Evolutionary conservation across 1,140 invertebrate genomes (phyloP), one percentile per base, ranked within the genome.

Genomic region (Atopsyche davidsoni): DNA sequence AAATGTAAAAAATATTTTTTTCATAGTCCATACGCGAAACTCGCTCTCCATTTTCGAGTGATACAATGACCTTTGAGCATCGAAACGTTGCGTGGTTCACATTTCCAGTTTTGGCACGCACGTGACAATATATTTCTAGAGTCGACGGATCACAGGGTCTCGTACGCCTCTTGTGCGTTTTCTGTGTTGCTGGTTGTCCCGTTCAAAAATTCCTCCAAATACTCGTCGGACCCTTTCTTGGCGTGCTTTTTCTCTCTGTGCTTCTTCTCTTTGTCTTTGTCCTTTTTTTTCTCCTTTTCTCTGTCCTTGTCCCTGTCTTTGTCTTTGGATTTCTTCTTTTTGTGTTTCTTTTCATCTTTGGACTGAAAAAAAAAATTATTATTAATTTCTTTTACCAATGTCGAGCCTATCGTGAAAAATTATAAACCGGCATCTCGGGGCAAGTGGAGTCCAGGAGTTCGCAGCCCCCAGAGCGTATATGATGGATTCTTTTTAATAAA

Each of bases 281-380:
- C 40, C 28, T 49, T 54, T n/a, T 46, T 28, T 28, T 39, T 43
- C 17, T 46, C 39, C 16, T 51, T 43, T 2, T 57, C 55, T 4
- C 39, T 51, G 13, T 19, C 21, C 11, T 32, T 35, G 1, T 44
- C 40, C 54, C 64, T 65, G n/a, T 70, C 69, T 58, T 68, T 69
- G 28, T 70, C 68, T 53, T 74, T 74, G 1, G 69, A 69, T 50
- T 73, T 73, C 51, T 73, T 73, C 55, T 74, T 74, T 47, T 72
- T 72, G 44, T 72, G 69, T 60, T 72, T 73, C 46, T 72, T 73
- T 38, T 72, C 55, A 36, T 59, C 51, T 43, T 59, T 52, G 2
- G 35, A 44, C 47, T 58, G 32, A 24, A 36, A 44, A 24, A 40
- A 46, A 21, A 17, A 46, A 52, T 6, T 38, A 3, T 38, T 24